A percentile compares a stretch with the other conserved stretches of the same genome.
Evolutionary conservation across 2,113 vertebrate genomes (phyloP).

Genomic region (Callipepla squamata): DNA sequence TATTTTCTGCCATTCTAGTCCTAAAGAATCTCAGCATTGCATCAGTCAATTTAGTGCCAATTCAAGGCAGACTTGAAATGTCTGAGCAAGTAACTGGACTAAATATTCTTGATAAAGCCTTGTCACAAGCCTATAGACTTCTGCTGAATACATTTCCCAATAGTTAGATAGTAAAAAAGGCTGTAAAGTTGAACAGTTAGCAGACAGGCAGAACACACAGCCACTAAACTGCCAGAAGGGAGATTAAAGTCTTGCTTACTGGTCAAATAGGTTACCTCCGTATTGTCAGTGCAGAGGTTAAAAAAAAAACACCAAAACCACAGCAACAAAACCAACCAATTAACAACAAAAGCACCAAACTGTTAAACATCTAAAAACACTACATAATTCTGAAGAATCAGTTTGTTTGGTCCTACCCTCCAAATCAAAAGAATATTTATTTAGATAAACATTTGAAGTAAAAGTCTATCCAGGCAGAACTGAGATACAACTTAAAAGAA

Average conservation of each 20-base stretch:
- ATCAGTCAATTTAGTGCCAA: conserved; percentile 74
- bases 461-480: not conserved
- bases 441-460: not conserved
- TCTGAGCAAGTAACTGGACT: conserved; percentile 70
- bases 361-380: not conserved
- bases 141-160: conserved; percentile 54
- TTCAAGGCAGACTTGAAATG: conserved; percentile 66
- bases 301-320: not conserved
- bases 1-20: conserved; percentile 69
- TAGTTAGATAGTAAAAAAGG: conserved; percentile 44
- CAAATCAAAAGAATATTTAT: not conserved
- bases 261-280: conserved; percentile 6
- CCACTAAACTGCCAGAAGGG: conserved; percentile 43
- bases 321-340: not conserved
- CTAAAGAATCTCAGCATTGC: conserved; percentile 52
- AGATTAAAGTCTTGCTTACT: conserved; percentile 44
- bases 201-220: conserved; percentile 27
- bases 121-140: conserved; percentile 66
- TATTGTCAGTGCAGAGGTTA: not conserved
- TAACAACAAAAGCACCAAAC: not conserved
- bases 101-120: conserved; percentile 68
- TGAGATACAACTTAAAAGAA: not conserved
- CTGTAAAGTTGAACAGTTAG: conserved; percentile 52
- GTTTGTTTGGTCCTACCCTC: not conserved
- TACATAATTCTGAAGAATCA: not conserved